Evolutionary conservation across 2,797 vertebrate genomes (phyloP).

Genomic region (Falco rusticolus): DNA sequence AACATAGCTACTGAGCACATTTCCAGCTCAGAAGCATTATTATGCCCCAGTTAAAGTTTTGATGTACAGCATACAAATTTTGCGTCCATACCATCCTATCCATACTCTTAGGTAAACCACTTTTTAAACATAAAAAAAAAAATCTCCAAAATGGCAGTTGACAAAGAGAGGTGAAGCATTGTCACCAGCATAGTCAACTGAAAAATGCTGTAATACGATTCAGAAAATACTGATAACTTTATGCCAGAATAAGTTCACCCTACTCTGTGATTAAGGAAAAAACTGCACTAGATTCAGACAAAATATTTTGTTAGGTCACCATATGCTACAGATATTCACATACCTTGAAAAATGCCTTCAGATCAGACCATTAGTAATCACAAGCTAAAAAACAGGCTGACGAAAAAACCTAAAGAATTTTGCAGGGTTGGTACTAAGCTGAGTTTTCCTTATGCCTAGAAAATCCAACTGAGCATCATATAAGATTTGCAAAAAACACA

Average conservation of each 20-base stretch:
- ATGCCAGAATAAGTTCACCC: neutral
- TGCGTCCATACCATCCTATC: neutral
- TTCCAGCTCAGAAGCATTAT: neutral
- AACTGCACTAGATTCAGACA: neutral
- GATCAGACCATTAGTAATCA: neutral
- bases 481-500: neutral
- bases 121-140: neutral
- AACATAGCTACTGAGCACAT: neutral
- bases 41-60: neutral
- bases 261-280: neutral
- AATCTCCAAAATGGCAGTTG: neutral
- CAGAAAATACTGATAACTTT: neutral
- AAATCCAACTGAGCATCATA: neutral
- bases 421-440: neutral
- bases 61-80: neutral
- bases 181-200: neutral
- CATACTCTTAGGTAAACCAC: neutral
- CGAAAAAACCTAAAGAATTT: neutral
- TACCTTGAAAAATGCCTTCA: neutral
- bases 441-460: neutral
- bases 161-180: neutral
- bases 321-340: neutral
- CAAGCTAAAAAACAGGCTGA: neutral
- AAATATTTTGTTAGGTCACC: neutral
- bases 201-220: neutral